Conservation (phyloP, 2,888 invertebrate species). For the Trichogramma evanescens region DNA sequence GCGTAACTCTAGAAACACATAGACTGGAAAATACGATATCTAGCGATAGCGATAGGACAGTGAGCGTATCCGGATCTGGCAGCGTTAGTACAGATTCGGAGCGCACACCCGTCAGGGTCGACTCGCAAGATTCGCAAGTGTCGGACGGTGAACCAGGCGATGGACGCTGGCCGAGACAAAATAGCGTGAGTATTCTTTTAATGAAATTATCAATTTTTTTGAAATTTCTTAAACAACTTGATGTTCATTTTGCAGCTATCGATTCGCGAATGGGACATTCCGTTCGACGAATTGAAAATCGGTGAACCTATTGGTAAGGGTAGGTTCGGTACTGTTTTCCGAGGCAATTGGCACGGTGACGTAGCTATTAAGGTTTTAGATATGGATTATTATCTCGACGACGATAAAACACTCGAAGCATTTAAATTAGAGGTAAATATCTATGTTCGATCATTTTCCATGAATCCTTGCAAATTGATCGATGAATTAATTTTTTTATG, state of each 20-base stretch:
- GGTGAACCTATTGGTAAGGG: constrained; percentile 85
- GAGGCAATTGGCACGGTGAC: constrained; percentile 96
- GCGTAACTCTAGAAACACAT: constrained; percentile 53
- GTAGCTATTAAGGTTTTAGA: constrained; percentile 94
- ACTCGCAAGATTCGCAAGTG: constrained; percentile 76
- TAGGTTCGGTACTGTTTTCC: constrained; percentile 88
- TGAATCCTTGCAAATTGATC: too few species aligned
- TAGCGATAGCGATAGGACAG: constrained; percentile 64
- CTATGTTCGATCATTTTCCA: too few species aligned
- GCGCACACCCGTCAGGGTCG: constrained; percentile 69
- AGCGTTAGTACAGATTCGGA: constrained; percentile 77
- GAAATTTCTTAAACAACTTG: constrained; percentile 9
- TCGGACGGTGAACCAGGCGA: constrained; percentile 56
- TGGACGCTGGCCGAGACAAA: constrained; percentile 70
- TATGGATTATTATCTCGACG: constrained; percentile 83
- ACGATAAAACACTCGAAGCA: constrained; percentile 79
- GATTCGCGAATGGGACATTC: constrained; percentile 95
- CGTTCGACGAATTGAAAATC: constrained; percentile 86
- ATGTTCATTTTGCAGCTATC: constrained; percentile 57
- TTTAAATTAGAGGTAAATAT: constrained; percentile 80
- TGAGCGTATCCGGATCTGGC: constrained; percentile 64
- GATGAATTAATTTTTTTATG: not conserved
- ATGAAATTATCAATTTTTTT: constrained; percentile 20
- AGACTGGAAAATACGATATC: constrained; percentile 54
- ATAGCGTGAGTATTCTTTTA: constrained; percentile 54